phyloP scores from a whole-genome alignment of 1,140 invertebrate species.

The Reticulitermes speratus region DNA sequence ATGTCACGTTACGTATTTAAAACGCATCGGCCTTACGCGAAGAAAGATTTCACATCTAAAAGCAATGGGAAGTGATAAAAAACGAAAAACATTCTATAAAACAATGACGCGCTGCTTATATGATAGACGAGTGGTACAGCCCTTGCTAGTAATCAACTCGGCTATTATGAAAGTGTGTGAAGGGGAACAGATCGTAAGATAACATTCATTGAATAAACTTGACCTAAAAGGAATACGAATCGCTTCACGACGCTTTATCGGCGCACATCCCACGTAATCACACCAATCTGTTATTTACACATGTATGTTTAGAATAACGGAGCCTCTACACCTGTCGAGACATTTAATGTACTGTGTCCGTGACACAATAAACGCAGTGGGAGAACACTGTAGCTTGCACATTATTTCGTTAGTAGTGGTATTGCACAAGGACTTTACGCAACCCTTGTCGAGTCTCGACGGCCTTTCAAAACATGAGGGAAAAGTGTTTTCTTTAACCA shows the following conservation, averaged over 20 bases:
- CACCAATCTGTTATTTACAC: not conserved
- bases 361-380: slow-evolving; percentile 6
- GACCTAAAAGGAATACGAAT: not conserved
- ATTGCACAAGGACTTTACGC: slow-evolving; percentile 7
- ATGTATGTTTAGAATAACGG: no score
- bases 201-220: slow-evolving; percentile 1
- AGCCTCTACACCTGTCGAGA: not conserved
- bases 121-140: not conserved
- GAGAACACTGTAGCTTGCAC: not conserved
- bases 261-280: not conserved
- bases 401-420: not conserved
- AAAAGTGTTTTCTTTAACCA: no score
- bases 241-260: not conserved
- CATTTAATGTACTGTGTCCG: slow-evolving; percentile 4
- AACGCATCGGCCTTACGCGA: no score
- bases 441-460: not conserved
- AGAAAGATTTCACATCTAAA: not conserved
- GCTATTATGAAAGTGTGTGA: not conserved
- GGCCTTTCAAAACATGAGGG: not conserved
- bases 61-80: not conserved
- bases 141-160: not conserved
- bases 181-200: not conserved
- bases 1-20: no score
- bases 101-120: not conserved
- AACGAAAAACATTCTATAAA: not conserved